Evolutionary conservation across 2,113 vertebrate species (phyloP).

Genomic region (Oxyura jamaicensis): DNA sequence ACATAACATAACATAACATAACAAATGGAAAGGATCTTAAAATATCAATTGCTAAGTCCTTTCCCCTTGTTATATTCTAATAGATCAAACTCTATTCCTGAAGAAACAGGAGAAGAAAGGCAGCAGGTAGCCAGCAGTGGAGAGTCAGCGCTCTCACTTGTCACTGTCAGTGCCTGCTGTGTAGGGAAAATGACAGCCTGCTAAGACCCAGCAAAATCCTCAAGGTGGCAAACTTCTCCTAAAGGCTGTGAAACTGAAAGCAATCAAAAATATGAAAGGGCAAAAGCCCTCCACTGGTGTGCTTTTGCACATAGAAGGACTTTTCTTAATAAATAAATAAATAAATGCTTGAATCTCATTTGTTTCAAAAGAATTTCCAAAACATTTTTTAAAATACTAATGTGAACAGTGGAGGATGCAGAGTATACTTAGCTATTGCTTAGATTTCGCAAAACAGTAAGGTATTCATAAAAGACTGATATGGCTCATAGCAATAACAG

Average conservation of each 20-base stretch:
- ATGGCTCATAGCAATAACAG: not conserved
- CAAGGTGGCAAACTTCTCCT: slow-evolving; percentile 34
- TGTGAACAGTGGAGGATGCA: not conserved
- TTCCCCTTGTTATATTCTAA: slow-evolving; percentile 5
- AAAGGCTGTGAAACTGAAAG: slow-evolving; percentile 2
- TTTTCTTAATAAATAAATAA: not conserved
- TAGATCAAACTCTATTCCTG: not conserved
- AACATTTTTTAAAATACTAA: not conserved
- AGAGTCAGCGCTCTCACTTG: slow-evolving; percentile 35
- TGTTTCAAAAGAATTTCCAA: not conserved
- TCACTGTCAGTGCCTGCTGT: slow-evolving; percentile 46
- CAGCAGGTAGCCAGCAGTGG: slow-evolving; percentile 33
- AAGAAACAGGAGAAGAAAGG: slow-evolving; percentile 41
- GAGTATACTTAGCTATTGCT: not conserved
- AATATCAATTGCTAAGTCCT: slow-evolving; percentile 36
- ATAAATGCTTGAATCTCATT: not conserved
- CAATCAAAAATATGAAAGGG: not conserved
- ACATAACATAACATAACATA: not conserved
- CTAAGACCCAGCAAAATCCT: slow-evolving; percentile 30
- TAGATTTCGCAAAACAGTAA: not conserved
- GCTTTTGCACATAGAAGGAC: not conserved
- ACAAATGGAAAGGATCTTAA: not conserved
- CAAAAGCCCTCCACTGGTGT: not conserved
- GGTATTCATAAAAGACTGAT: not conserved
- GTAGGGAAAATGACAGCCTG: slow-evolving; percentile 12